Percentiles rank a stretch among this genome's conserved stretches.
These are phyloP conservation scores for Burhinus bistriatus DNA, from an alignment of 2,113 vertebrate species.

Conservation along the genomic window DNA sequence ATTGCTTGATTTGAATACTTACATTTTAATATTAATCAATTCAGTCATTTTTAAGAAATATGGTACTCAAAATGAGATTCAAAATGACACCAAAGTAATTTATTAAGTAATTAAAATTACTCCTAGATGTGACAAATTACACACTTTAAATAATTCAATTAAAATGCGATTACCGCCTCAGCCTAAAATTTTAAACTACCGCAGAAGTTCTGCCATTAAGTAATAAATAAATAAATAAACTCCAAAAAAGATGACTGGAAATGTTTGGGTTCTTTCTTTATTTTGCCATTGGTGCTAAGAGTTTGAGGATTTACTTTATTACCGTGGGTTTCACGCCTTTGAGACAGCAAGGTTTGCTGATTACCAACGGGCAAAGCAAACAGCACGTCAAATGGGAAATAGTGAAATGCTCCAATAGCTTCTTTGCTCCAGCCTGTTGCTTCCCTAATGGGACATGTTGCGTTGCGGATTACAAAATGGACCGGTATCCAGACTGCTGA, in stretches of 20 bases:
- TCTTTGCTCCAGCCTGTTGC: background rate
- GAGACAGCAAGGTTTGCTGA: background rate
- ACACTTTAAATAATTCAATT: conserved; percentile 53
- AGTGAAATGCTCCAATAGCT: background rate
- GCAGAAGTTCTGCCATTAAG: background rate
- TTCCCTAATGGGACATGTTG: background rate
- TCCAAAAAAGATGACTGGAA: background rate
- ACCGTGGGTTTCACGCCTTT: background rate
- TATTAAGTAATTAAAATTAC: conserved; percentile 52
- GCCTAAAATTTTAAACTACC: background rate
- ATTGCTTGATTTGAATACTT: conserved; percentile 21
- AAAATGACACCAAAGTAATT: conserved; percentile 35
- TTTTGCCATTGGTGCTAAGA: background rate
- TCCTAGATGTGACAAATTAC: conserved; percentile 26
- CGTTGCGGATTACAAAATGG: background rate
- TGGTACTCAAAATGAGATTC: conserved; percentile 5
- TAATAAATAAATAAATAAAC: background rate
- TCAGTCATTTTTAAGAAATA: conserved; percentile 31
- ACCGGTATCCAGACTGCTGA: background rate
- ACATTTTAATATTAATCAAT: conserved; percentile 22
- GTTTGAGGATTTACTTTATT: background rate
- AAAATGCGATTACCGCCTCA: conserved; percentile 2
- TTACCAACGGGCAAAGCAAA: background rate
- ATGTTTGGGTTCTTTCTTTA: background rate
- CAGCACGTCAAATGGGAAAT: background rate